Conservation (phyloP, 2,113 vertebrate species). For the Esox niger region DNA sequence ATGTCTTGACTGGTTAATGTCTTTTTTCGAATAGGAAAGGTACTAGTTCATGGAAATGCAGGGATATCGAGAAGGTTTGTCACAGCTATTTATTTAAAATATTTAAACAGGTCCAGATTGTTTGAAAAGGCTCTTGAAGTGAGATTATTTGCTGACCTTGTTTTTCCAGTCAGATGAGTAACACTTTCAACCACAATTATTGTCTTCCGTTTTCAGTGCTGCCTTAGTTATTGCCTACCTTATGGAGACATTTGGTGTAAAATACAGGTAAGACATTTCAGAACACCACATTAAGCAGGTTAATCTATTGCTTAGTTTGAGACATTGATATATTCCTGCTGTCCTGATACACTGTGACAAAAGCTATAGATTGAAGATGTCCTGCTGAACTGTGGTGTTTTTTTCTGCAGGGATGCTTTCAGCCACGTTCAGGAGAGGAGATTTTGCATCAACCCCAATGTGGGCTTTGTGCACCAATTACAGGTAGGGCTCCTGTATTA, state of each 20-base stretch:
- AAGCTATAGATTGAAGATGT: background rate
- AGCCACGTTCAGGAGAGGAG: slow-evolving; percentile 96
- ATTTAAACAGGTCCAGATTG: background rate
- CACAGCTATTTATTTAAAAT: background rate
- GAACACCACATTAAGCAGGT: too few relatives aligned
- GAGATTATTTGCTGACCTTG: background rate
- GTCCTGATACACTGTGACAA: too few relatives aligned
- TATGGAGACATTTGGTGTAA: slow-evolving; percentile 99
- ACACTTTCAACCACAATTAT: background rate
- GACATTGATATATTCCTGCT: too few relatives aligned
- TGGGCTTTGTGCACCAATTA: slow-evolving; percentile 98
- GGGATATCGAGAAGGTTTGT: slow-evolving; percentile 97
- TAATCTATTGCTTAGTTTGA: too few relatives aligned
- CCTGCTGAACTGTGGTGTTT: background rate
- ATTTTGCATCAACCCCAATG: slow-evolving; percentile 99
- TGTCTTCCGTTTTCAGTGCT: slow-evolving; percentile 76
- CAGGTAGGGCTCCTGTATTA: slow-evolving; percentile 74
- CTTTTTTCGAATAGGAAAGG: slow-evolving; percentile 81
- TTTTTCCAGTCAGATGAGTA: background rate
- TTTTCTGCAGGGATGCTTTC: slow-evolving; percentile 87
- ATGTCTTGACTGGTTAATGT: background rate
- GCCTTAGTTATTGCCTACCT: slow-evolving; percentile 99
- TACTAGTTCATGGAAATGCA: slow-evolving; percentile 98
- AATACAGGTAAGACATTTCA: slow-evolving; percentile 84
- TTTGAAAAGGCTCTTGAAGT: background rate